Conservation (phyloP, 2,797 vertebrate species). For the Scomberomorus guttatus region DNA sequence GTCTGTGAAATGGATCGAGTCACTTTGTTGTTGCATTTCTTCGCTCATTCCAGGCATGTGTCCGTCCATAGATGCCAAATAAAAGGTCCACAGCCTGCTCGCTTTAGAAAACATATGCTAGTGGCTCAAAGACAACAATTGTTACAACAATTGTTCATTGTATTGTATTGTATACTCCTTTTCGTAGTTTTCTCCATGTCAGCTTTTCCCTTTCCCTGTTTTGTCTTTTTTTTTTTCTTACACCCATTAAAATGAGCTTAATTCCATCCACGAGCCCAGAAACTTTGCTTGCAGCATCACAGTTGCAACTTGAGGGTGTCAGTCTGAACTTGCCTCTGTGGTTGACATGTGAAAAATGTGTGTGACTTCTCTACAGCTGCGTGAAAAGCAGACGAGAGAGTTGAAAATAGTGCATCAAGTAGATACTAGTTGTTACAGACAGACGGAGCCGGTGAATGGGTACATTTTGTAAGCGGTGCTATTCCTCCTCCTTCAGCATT, state of each 20-base stretch:
- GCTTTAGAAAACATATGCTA: slow-evolving; percentile 21
- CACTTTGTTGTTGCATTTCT: slow-evolving; percentile 37
- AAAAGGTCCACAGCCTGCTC: slow-evolving; percentile 29
- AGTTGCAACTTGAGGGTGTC: background rate
- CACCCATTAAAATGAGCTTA: slow-evolving; percentile 4
- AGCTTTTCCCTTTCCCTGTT: slow-evolving; percentile 4
- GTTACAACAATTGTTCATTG: background rate
- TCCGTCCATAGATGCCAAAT: slow-evolving; percentile 34
- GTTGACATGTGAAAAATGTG: slow-evolving; percentile 18
- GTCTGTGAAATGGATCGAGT: slow-evolving; percentile 46
- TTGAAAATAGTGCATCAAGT: slow-evolving; percentile 9
- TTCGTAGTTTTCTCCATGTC: background rate
- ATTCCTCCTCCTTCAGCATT: slow-evolving; percentile 7
- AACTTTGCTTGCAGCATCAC: slow-evolving; percentile 13
- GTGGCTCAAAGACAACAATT: background rate
- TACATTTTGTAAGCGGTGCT: slow-evolving; percentile 19
- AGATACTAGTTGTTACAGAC: slow-evolving; percentile 26
- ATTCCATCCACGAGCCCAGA: slow-evolving; percentile 12
- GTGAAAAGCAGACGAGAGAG: slow-evolving; percentile 34
- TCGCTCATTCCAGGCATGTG: slow-evolving; percentile 30
- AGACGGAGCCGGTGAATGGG: slow-evolving; percentile 21
- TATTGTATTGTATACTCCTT: background rate
- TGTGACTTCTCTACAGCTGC: slow-evolving; percentile 10
- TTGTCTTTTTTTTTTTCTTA: background rate
- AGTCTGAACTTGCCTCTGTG: slow-evolving; percentile 18